These are phyloP conservation scores for Dromius quadrimaculatus DNA, from an alignment of 2,888 invertebrate genomes.

Conservation along the genomic window DNA sequence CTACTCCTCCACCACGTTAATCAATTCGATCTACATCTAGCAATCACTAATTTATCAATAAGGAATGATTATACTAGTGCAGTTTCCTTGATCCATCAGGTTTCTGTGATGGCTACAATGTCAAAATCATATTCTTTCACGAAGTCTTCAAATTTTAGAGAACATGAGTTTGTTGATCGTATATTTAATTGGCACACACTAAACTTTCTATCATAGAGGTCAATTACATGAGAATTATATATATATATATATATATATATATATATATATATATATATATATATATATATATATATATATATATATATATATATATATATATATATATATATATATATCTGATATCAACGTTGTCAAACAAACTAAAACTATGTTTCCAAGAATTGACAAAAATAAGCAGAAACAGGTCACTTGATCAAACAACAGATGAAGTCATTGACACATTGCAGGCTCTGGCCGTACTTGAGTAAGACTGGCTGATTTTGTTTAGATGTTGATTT, in stretches of 20 bases:
- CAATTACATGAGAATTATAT: neutral
- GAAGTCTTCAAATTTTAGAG: neutral
- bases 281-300: too few species aligned
- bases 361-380: too few species aligned
- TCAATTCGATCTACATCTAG: neutral
- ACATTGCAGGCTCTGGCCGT: neutral
- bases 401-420: neutral
- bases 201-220: neutral
- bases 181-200: neutral
- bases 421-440: neutral
- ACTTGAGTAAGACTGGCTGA: too few species aligned
- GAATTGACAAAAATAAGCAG: neutral
- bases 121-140: neutral
- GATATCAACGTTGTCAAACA: too few species aligned
- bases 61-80: neutral
- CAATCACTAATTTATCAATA: neutral
- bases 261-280: too few species aligned
- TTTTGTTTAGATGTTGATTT: neutral
- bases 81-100: neutral
- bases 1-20: neutral
- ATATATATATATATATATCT: too few species aligned
- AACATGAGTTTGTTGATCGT: neutral
- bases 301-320: too few species aligned
- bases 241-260: neutral
- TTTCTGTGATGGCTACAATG: neutral